phyloP scores from a whole-genome alignment of 2,888 invertebrate species.

The Cryptocephalus primarius region DNA sequence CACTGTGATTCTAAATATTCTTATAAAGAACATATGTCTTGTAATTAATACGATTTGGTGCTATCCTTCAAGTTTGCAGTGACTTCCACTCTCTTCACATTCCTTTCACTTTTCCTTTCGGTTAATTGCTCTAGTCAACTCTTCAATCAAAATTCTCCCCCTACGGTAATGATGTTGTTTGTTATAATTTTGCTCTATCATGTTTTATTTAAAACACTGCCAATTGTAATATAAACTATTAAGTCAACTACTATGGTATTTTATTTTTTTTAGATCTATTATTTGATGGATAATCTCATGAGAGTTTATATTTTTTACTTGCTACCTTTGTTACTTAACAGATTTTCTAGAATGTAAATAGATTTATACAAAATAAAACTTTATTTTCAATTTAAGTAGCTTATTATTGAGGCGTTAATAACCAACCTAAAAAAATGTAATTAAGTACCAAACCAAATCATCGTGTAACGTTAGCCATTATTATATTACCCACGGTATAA shows the following conservation, averaged over 20 bases:
- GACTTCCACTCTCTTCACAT: conserved; percentile 9
- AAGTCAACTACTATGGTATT: conserved; percentile 7
- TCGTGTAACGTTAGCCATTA: too few relatives aligned
- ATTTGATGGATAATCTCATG: neutral
- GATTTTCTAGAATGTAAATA: conserved; percentile 6
- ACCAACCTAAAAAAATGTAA: too few relatives aligned
- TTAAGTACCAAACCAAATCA: too few relatives aligned
- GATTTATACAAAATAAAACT: conserved; percentile 7
- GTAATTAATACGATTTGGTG: conserved; percentile 21
- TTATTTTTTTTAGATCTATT: conserved; percentile 8
- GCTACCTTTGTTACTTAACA: neutral
- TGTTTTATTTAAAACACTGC: conserved; percentile 28
- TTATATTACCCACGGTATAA: too few relatives aligned
- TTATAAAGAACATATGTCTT: conserved; percentile 25
- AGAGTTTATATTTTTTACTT: neutral
- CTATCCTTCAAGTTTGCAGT: conserved; percentile 20
- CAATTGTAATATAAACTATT: conserved; percentile 32
- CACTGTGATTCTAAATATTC: conserved; percentile 23
- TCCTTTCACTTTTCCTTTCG: conserved; percentile 6
- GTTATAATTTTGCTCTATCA: conserved; percentile 3
- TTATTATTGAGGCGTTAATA: neutral
- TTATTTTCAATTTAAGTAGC: conserved; percentile 7
- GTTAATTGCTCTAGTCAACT: conserved; percentile 10
- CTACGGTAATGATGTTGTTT: conserved; percentile 12
- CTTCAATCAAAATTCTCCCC: conserved; percentile 9